Conservation (phyloP, 2,113 vertebrate genomes). For the Thunnus thynnus region DNA sequence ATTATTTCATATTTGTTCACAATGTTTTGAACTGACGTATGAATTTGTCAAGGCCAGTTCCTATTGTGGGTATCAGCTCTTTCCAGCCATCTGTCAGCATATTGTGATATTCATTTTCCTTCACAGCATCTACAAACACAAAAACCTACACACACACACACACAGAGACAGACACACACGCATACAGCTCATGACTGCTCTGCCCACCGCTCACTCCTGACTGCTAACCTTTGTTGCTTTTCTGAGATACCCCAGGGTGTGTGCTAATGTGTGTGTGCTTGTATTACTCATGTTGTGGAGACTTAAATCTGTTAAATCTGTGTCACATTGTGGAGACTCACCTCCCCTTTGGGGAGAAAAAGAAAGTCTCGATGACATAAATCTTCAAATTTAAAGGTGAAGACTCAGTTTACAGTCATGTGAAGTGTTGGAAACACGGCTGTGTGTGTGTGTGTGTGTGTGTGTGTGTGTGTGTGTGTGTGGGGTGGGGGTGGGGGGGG, state of each 20-base stretch:
- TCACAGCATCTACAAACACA: slow-evolving; percentile 44
- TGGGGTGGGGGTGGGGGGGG: slow-evolving; percentile 8
- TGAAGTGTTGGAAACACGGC: no score
- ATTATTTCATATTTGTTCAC: slow-evolving; percentile 34
- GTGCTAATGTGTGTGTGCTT: slow-evolving; percentile 3
- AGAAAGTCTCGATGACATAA: no score
- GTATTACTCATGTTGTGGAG: not conserved
- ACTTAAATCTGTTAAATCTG: no score
- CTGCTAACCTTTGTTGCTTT: slow-evolving; percentile 53
- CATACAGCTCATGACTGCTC: slow-evolving; percentile 58
- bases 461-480: not conserved
- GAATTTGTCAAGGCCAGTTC: slow-evolving; percentile 9
- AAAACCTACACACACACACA: slow-evolving; percentile 17
- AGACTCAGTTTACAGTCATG: no score
- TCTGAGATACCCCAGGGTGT: slow-evolving; percentile 12
- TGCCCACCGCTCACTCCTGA: slow-evolving; percentile 40
- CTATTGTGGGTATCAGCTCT: slow-evolving; percentile 24
- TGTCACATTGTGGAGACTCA: no score
- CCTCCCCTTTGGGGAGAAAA: no score
- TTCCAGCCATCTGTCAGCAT: slow-evolving; percentile 63
- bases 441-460: slow-evolving; percentile 1
- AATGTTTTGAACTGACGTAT: not conserved
- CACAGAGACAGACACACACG: slow-evolving; percentile 2
- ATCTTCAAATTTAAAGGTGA: no score
- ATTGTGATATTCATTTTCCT: slow-evolving; percentile 62